Evolutionary conservation across 2,888 invertebrate genomes (phyloP).

Genomic region (Girardia tigrina): DNA sequence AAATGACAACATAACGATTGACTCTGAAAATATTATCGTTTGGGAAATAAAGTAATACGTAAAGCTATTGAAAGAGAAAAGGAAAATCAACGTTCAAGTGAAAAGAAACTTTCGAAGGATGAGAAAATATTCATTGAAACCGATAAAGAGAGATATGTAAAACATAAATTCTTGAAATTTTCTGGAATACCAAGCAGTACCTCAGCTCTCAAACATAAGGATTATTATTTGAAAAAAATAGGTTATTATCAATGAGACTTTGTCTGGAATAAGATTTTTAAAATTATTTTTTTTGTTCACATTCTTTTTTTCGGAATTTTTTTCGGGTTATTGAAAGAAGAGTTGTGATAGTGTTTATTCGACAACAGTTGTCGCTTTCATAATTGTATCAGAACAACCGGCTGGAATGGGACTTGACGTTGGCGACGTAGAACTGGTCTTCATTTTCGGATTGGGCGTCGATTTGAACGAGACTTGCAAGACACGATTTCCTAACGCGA

Average conservation of each 20-base stretch:
- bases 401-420: constrained; percentile 28
- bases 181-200: too few species aligned
- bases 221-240: constrained; percentile 18
- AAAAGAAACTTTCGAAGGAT: background rate
- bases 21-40: background rate
- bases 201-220: constrained; percentile 20
- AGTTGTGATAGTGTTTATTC: background rate
- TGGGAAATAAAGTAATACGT: too few species aligned
- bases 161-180: too few species aligned
- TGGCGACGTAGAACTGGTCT: constrained; percentile 19
- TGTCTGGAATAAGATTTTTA: constrained; percentile 20
- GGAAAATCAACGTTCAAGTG: background rate
- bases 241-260: constrained; percentile 23
- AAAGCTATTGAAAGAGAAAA: too few species aligned
- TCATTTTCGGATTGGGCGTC: constrained; percentile 27
- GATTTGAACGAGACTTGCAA: constrained; percentile 33
- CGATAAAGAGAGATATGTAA: background rate
- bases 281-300: constrained; percentile 23
- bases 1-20: background rate
- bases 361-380: background rate
- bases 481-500: constrained; percentile 47
- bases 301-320: background rate
- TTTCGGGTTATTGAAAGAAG: constrained; percentile 6
- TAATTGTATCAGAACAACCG: background rate
- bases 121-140: background rate